Conservation (phyloP, 2,797 vertebrate species). For the Ptychobarbus kaznakovi region DNA sequence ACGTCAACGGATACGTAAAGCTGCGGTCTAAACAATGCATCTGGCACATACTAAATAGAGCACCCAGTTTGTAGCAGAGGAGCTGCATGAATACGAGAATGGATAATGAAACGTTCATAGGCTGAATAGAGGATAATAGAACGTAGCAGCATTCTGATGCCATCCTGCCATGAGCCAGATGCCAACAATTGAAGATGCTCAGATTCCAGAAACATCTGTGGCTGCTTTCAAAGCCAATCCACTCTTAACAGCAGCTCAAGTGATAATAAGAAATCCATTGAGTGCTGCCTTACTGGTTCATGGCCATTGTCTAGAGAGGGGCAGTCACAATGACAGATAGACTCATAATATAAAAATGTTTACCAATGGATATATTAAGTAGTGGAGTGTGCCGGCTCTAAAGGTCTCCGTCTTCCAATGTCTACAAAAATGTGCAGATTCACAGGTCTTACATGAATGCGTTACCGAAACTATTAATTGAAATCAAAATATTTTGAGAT, state of each 20-base stretch:
- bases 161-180: slow-evolving; percentile 54
- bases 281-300: slow-evolving; percentile 13
- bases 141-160: slow-evolving; percentile 50
- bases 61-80: slow-evolving; percentile 53
- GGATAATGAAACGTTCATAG: slow-evolving; percentile 58
- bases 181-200: slow-evolving; percentile 40
- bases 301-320: slow-evolving; percentile 7
- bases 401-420: not conserved
- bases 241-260: slow-evolving; percentile 22
- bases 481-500: slow-evolving; percentile 29
- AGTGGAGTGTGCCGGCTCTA: not conserved
- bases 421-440: not conserved
- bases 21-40: slow-evolving; percentile 48
- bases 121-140: slow-evolving; percentile 54
- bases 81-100: slow-evolving; percentile 54
- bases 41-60: slow-evolving; percentile 63
- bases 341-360: not conserved
- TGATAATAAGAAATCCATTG: slow-evolving; percentile 38
- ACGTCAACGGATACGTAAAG: slow-evolving; percentile 47
- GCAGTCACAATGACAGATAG: slow-evolving; percentile 4
- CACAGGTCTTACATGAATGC: not conserved
- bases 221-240: slow-evolving; percentile 20
- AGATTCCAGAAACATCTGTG: slow-evolving; percentile 42
- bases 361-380: slow-evolving; percentile 22
- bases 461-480: not conserved